A percentile compares a stretch with the other conserved stretches of the same genome.
These are phyloP conservation scores for Molorchus minor DNA, from an alignment of 2,888 invertebrate species.

Conservation along the genomic window DNA sequence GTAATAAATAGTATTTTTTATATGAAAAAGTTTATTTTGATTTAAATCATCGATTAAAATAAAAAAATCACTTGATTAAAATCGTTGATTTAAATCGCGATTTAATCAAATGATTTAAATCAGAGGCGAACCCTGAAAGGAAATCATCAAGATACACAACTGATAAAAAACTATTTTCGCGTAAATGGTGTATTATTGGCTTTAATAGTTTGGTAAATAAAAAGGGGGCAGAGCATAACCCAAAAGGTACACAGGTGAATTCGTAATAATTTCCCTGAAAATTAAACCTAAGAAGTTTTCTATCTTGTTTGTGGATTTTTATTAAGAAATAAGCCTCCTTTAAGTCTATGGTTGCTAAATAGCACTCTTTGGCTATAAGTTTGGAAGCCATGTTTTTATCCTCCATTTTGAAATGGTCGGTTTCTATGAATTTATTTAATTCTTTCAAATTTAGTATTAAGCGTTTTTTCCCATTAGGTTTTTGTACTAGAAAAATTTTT, in stretches of 20 bases:
- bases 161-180: neutral
- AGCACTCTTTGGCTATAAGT: conserved; percentile 14
- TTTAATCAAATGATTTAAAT: too few relatives aligned
- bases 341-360: conserved; percentile 25
- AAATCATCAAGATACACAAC: neutral
- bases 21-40: too few relatives aligned
- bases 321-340: conserved; percentile 33
- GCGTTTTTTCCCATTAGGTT: neutral
- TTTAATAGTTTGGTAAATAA: conserved; percentile 39
- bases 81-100: too few relatives aligned
- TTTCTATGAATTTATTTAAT: neutral
- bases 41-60: too few relatives aligned
- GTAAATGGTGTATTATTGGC: conserved; percentile 9
- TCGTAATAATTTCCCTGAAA: conserved; percentile 26
- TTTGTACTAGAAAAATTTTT: neutral
- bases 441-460: neutral
- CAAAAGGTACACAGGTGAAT: conserved; percentile 34
- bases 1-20: too few relatives aligned
- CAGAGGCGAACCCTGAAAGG: too few relatives aligned
- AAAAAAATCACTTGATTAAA: too few relatives aligned
- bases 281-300: conserved; percentile 32
- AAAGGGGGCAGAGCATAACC: conserved; percentile 30
- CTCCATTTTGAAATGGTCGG: conserved; percentile 35
- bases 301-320: conserved; percentile 17
- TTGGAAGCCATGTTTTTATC: conserved; percentile 18